phyloP scores from a whole-genome alignment of 2,113 vertebrate species.

The Protobothrops flavoviridis region DNA sequence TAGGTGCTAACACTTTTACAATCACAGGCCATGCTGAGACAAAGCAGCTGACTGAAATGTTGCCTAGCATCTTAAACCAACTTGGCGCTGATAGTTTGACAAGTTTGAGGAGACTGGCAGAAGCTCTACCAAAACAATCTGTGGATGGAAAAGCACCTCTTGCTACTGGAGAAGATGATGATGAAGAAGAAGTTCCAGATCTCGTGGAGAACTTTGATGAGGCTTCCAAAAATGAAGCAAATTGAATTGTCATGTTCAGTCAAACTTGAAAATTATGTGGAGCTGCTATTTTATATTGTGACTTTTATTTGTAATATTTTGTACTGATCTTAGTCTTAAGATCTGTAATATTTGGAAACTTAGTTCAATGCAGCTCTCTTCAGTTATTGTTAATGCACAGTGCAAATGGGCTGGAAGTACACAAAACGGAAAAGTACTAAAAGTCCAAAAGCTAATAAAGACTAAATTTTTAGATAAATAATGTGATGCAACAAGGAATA shows the following conservation, averaged over 20 bases:
- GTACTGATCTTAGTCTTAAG: constrained; percentile 70
- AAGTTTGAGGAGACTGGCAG: constrained; percentile 92
- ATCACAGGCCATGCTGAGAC: constrained; percentile 96
- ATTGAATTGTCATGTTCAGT: constrained; percentile 71
- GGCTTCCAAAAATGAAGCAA: constrained; percentile 95
- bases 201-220: constrained; percentile 98
- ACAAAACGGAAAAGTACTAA: constrained; percentile 81
- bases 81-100: constrained; percentile 96
- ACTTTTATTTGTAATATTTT: constrained; percentile 60
- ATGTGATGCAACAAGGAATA: neutral
- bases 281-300: constrained; percentile 73
- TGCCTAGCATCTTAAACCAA: constrained; percentile 96
- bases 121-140: constrained; percentile 94
- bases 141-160: constrained; percentile 95
- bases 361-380: constrained; percentile 73
- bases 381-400: constrained; percentile 69
- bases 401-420: constrained; percentile 71
- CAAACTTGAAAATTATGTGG: constrained; percentile 67
- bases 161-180: constrained; percentile 92
- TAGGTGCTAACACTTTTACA: constrained; percentile 97
- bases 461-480: constrained; percentile 63
- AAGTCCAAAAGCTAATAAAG: constrained; percentile 70
- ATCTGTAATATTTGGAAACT: constrained; percentile 70
- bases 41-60: constrained; percentile 98
- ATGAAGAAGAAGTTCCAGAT: constrained; percentile 96